Evolutionary conservation across 2,113 vertebrate genomes (phyloP).

Genomic region (Isichthys henryi): DNA sequence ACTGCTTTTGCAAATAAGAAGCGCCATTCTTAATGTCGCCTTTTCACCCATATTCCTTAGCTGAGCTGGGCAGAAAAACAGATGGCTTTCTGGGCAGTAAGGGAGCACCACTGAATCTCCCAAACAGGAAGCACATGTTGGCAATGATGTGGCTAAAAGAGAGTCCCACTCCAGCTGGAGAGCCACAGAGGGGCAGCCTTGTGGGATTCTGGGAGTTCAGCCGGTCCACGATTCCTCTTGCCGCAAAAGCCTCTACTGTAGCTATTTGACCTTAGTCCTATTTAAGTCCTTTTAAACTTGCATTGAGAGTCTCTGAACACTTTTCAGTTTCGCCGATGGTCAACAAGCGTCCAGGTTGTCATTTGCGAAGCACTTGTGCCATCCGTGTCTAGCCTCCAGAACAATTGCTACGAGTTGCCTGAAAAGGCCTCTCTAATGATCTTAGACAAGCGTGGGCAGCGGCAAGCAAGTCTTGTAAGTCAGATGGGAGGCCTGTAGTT

Average conservation of each 20-base stretch:
- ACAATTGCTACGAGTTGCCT: background rate
- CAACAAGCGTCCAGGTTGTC: background rate
- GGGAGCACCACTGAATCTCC: background rate
- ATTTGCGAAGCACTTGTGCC: background rate
- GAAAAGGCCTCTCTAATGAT: background rate
- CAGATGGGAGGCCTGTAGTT: constrained; percentile 11
- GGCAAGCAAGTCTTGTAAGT: background rate
- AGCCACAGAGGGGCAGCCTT: background rate
- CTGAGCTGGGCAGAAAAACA: background rate
- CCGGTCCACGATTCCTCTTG: background rate
- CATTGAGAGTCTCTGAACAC: background rate
- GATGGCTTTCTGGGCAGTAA: background rate
- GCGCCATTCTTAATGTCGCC: background rate
- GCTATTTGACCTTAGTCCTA: background rate
- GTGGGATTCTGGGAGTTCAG: constrained; percentile 15
- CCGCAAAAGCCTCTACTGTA: background rate
- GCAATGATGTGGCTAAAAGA: constrained; percentile 7
- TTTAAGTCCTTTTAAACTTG: background rate
- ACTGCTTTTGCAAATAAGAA: background rate
- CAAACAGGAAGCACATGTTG: background rate
- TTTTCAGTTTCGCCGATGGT: background rate
- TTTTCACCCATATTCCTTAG: background rate
- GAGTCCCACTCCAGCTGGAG: constrained; percentile 10
- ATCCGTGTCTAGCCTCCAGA: background rate
- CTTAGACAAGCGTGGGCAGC: background rate